Conservation (phyloP, 2,888 invertebrate species). For the Gortyna flavago region DNA sequence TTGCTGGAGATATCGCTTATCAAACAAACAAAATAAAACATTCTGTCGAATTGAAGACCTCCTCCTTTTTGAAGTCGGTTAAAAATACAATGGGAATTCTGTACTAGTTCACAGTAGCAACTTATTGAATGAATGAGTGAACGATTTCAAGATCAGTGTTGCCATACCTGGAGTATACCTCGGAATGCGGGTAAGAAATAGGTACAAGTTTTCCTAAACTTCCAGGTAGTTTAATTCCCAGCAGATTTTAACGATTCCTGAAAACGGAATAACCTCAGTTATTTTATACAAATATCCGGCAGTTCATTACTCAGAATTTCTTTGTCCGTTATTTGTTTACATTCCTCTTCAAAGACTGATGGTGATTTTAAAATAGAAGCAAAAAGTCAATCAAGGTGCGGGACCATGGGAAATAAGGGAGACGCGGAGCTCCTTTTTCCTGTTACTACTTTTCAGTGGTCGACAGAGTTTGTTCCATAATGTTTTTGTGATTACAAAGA, state of each 20-base stretch:
- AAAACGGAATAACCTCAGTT: no score
- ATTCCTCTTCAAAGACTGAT: neutral
- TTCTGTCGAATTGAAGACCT: no score
- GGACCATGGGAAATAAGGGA: neutral
- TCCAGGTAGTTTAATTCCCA: neutral
- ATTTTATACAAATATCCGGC: no score
- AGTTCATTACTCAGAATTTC: neutral
- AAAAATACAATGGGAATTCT: conserved; percentile 1
- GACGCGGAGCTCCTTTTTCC: neutral
- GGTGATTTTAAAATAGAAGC: neutral
- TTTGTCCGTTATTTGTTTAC: neutral
- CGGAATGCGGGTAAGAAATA: neutral
- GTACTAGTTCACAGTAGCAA: conserved; percentile 4
- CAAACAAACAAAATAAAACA: no score
- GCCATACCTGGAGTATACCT: neutral
- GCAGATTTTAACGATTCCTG: neutral
- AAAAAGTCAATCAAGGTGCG: no score
- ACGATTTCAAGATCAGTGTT: conserved; percentile 9
- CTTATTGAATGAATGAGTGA: conserved; percentile 13
- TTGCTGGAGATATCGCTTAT: no score
- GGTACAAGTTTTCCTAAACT: neutral
- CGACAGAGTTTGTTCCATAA: neutral
- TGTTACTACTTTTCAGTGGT: no score
- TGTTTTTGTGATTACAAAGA: neutral
- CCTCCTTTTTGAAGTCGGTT: no score